Evolutionary conservation across 1,140 invertebrate genomes (phyloP), one percentile per base, ranked within the genome.

Genomic region (Sitophilus oryzae): DNA sequence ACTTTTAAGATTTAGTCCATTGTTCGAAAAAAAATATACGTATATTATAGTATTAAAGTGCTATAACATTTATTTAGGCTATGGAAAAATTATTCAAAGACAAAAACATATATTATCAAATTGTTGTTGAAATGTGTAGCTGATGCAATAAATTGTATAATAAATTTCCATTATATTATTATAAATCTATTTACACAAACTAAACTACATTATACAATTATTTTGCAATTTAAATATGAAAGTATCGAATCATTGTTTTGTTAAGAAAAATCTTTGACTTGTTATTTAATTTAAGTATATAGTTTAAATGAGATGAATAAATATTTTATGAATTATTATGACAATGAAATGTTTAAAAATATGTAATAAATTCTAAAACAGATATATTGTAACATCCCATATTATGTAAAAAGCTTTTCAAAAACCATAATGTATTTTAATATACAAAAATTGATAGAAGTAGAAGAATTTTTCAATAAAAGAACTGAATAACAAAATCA

Each of bases 41-140:
- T 30, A 30, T 11, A 30, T 30, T 42, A 18, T 42, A 19, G n/a
- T n/a, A 22, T 30, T 20, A 20, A 19, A 47, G 18, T 50, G 45
- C 49, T 50, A 55, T n/a, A 59, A 55, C 53, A 49, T 59, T 46
- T 30, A 46, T 30, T 30, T 46, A 18, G n/a, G 22, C 23, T 46
- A 34, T 46, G 9, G 10, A 46, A 46, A 16, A 46, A 41, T 20
- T 48, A 61, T 60, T n/a, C 9, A 41, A 41, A 51, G 25, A n/a
- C 21, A 21, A 41, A 21, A 34, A 16, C 56, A 49, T 68, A 63
- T 59, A 63, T 62, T 65, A 64, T 61, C 66, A 66, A 63, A 56
- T 58, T 44, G 21, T 60, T 45, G 51, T 60, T 58, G 57, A 66
- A 69, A 66, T 69, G 68, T 70, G 68, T 70, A 70, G 68, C 67